Base-by-base conservation (phyloP, 2,113 vertebrate genomes). In the Petrocephalus microphthalmus region DNA sequence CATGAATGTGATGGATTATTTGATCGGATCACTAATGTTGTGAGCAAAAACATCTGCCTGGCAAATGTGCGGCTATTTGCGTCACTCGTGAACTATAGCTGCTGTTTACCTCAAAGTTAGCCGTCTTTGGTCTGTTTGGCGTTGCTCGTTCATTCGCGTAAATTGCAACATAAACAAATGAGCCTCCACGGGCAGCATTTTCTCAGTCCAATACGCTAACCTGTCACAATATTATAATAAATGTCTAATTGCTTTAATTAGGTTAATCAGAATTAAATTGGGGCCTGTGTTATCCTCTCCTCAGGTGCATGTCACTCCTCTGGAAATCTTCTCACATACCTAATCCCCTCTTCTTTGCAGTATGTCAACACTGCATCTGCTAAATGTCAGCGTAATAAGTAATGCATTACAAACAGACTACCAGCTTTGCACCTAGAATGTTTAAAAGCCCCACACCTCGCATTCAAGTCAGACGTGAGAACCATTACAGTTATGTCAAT, bases 211-310 rank as follows among this genome's bases (percentile, higher is more conserved):
- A 52, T 56, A 88, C 49, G 51, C 33, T n/a, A 78, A 74, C 20
- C 87, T 88, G 87, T 81, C 87, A 56, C 49, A 56, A 37, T 82
- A 42, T 42, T 56, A 88, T 82, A 78, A 82, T 67, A 71, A 64
- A 78, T 3, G 29, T n/a, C 45, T 74, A 82, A 53, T 88, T 88
- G 82, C 52, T 29, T 88, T 67, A 56, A 82, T 88, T 52, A 81
- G 29, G 25, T 82, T 88, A 81, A 88, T 88, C 60, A 82, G 78
- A 52, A 56, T 20, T 11, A 54, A 74, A 54, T 37, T 20, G 49
- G 87, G 71, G 33, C 78, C 71, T 15, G 42, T 33, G 60, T 51
- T 49, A 87, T 71, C 56, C 45, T 88, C 78, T 42, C 71, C 51
- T 74, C 86, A 71, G 86, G 47, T 74, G 86, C 60, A 74, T 49